These are phyloP conservation scores for Epinephelus coioides DNA, from an alignment of 2,797 vertebrate genomes.

Conservation along the genomic window DNA sequence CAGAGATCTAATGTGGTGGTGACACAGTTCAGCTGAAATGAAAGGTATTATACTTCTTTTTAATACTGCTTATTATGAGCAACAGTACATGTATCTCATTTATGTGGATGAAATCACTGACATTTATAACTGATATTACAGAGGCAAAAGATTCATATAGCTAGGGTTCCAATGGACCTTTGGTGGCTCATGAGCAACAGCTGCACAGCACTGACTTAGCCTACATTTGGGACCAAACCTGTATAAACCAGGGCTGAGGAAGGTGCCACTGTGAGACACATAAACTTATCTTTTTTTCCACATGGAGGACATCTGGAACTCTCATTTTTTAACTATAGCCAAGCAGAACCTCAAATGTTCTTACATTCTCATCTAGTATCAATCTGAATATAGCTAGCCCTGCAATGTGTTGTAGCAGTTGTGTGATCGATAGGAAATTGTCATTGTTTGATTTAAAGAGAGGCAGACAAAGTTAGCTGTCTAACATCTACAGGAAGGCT, in stretches of 20 bases:
- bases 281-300: conserved; percentile 1
- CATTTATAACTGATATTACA: background rate
- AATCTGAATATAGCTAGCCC: conserved; percentile 30
- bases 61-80: background rate
- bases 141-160: background rate
- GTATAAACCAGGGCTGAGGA: conserved; percentile 8
- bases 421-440: background rate
- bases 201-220: conserved; percentile 23
- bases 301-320: conserved; percentile 15
- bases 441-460: background rate
- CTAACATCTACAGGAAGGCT: conserved; percentile 21
- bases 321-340: background rate
- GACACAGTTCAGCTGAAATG: background rate
- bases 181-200: conserved; percentile 24
- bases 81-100: background rate
- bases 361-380: background rate
- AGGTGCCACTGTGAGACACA: background rate
- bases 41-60: background rate
- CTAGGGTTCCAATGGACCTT: background rate
- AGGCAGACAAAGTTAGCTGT: conserved; percentile 5
- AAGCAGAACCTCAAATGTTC: background rate
- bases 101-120: background rate
- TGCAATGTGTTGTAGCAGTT: conserved; percentile 24
- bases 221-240: conserved; percentile 25
- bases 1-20: background rate